phyloP scores from a whole-genome alignment of 2,888 invertebrate genomes.

The Argynnis bischoffii region DNA sequence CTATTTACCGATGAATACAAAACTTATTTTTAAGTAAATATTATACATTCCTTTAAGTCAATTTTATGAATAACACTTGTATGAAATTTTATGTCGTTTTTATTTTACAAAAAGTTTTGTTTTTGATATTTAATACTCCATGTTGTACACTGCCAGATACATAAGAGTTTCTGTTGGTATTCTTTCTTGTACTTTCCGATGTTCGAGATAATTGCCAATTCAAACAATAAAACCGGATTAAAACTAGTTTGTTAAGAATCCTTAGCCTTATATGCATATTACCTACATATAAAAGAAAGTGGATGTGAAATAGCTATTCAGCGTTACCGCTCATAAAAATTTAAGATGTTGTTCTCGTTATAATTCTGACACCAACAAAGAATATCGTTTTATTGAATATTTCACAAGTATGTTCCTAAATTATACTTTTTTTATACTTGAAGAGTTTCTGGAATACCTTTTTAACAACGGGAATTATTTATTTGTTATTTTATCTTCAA shows the following conservation, averaged over 20 bases:
- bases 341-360: constrained; percentile 39
- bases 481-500: too few relatives aligned
- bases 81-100: constrained; percentile 21
- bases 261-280: constrained; percentile 47
- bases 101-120: constrained; percentile 18
- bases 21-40: constrained; percentile 20
- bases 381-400: constrained; percentile 8
- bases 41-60: constrained; percentile 13
- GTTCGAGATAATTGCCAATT: constrained; percentile 25
- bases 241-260: constrained; percentile 45
- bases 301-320: constrained; percentile 40
- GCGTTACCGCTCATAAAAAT: constrained; percentile 40
- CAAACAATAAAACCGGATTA: constrained; percentile 29
- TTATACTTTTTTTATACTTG: too few relatives aligned
- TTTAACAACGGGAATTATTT: too few relatives aligned
- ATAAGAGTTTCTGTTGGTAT: constrained; percentile 22
- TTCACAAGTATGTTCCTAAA: background rate
- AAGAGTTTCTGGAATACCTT: too few relatives aligned
- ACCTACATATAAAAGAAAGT: constrained; percentile 41
- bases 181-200: constrained; percentile 18
- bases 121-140: constrained; percentile 13
- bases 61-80: constrained; percentile 9
- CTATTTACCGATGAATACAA: constrained; percentile 40
- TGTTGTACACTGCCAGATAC: constrained; percentile 10
- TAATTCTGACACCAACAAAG: constrained; percentile 33